phyloP scores from a whole-genome alignment of 2,113 vertebrate species.

The Chlorodrepanis virens region DNA sequence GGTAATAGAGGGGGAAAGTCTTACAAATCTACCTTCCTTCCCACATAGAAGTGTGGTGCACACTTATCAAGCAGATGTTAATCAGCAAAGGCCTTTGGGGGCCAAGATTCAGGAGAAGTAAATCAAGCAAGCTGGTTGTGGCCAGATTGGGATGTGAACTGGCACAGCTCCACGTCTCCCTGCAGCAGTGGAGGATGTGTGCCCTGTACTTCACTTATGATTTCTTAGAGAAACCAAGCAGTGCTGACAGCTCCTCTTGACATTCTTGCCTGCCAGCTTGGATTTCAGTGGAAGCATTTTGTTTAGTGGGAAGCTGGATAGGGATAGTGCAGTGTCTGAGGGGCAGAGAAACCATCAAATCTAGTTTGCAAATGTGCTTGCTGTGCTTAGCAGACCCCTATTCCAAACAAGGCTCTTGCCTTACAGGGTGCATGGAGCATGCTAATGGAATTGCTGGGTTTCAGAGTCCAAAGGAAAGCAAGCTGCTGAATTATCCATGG shows the following conservation, averaged over 20 bases:
- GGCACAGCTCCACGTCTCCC: background rate
- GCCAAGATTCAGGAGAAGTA: background rate
- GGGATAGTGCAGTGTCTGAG: background rate
- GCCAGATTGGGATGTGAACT: background rate
- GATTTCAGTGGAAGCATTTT: background rate
- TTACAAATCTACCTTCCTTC: background rate
- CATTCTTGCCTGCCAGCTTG: background rate
- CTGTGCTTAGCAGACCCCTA: fast-evolving
- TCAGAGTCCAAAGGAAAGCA: background rate
- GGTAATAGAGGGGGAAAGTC: background rate
- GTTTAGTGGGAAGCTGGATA: background rate
- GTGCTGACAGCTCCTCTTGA: background rate
- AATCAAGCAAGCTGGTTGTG: background rate
- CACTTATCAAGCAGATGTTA: background rate
- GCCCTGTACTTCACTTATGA: fast-evolving
- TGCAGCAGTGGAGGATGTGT: background rate
- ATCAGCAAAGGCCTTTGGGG: background rate
- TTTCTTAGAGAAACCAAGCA: background rate
- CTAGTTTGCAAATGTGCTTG: background rate
- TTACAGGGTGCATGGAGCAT: background rate
- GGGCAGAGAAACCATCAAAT: background rate
- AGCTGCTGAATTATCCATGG: background rate
- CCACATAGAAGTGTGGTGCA: background rate
- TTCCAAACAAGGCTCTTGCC: background rate
- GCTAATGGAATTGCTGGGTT: background rate